Conservation (phyloP, 2,113 vertebrate species). For the Apodemus sylvaticus region DNA sequence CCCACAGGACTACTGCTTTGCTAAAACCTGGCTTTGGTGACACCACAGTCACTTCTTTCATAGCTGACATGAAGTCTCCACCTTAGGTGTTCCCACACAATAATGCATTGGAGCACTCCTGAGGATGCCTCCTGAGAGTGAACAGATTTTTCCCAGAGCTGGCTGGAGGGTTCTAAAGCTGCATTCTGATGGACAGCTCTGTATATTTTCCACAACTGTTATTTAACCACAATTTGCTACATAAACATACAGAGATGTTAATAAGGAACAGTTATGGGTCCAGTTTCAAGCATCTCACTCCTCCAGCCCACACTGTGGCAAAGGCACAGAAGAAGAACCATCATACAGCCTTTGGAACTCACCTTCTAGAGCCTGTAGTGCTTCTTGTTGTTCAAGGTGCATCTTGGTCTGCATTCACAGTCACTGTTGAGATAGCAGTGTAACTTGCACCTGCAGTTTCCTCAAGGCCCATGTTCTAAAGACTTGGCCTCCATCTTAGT, state of each 20-base stretch:
- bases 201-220: neutral
- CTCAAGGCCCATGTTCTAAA: neutral
- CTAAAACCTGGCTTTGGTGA: neutral
- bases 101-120: neutral
- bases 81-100: neutral
- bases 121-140: neutral
- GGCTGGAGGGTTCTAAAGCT: neutral
- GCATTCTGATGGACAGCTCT: neutral
- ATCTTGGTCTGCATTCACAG: neutral
- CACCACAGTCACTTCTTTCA: neutral
- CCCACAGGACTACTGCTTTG: neutral
- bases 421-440: neutral
- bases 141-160: neutral
- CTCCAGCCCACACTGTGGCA: neutral
- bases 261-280: neutral
- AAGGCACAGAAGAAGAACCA: neutral
- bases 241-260: neutral
- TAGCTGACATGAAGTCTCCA: neutral
- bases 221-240: neutral
- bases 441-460: neutral
- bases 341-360: neutral
- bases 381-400: neutral
- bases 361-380: neutral
- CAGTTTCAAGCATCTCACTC: neutral
- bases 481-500: neutral